Evolutionary conservation across 1,140 invertebrate species (phyloP).

Genomic region (Ladona fulva): DNA sequence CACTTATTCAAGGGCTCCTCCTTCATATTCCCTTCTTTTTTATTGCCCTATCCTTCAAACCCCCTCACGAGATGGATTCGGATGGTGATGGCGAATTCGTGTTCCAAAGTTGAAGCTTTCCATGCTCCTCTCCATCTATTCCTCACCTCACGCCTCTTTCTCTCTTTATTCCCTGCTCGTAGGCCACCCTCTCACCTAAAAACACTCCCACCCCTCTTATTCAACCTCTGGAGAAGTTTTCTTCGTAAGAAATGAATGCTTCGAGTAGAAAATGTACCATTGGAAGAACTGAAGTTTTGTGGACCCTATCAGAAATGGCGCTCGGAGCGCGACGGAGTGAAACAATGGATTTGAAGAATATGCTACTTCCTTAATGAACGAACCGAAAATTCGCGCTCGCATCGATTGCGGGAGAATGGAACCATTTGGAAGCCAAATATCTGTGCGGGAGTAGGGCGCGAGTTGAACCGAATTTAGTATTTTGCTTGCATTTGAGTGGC

Average conservation of each 20-base stretch:
- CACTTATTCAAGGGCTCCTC: background rate
- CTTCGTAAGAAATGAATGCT: background rate
- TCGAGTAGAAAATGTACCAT: background rate
- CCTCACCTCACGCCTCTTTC: no score
- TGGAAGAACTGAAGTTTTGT: background rate
- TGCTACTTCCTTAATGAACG: no score
- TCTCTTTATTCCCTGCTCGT: background rate
- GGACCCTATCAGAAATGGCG: background rate
- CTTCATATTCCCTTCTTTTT: background rate
- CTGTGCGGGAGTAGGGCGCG: no score
- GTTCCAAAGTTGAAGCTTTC: background rate
- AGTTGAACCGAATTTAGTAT: no score
- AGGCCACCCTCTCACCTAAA: background rate
- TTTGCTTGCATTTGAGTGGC: no score
- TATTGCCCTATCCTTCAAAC: background rate
- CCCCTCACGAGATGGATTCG: background rate
- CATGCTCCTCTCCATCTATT: no score
- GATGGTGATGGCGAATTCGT: background rate
- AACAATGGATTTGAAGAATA: no score
- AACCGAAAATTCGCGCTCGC: no score
- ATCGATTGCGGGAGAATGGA: no score
- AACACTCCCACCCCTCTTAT: constrained; percentile 1
- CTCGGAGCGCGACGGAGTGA: no score
- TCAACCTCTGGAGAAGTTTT: background rate
- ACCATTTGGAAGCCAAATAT: no score